phyloP scores from a whole-genome alignment of 2,888 invertebrate genomes.

The Tanypteryx hageni region DNA sequence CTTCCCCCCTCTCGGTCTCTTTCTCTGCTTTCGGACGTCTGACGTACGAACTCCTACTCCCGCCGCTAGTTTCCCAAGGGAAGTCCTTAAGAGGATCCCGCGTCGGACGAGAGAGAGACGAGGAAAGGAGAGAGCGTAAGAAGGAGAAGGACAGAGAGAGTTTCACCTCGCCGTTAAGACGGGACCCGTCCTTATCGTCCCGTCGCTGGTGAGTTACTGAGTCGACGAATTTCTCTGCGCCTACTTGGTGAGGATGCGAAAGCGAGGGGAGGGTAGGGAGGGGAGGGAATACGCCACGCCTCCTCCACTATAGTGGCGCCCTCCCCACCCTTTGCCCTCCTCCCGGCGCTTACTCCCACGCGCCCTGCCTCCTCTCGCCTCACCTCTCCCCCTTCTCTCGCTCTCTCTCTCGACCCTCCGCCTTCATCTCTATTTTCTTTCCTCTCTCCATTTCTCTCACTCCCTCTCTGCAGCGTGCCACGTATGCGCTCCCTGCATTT shows the following conservation, averaged over 20 bases:
- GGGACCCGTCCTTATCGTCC: not conserved
- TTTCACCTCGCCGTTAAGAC: too few relatives aligned
- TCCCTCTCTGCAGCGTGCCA: slow-evolving; percentile 40
- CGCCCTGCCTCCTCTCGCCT: not conserved
- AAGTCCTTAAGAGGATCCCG: too few relatives aligned
- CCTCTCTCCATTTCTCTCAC: not conserved
- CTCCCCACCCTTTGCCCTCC: slow-evolving; percentile 10
- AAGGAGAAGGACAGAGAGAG: too few relatives aligned
- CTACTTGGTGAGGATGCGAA: slow-evolving; percentile 10
- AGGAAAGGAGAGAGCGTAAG: too few relatives aligned
- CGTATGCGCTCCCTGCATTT: slow-evolving; percentile 38
- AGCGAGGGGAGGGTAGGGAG: not conserved
- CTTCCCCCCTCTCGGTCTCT: too few relatives aligned
- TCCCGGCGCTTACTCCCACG: not conserved
- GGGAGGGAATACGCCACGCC: slow-evolving; percentile 16
- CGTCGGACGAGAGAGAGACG: too few relatives aligned
- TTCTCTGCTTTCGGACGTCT: too few relatives aligned
- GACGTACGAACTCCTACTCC: too few relatives aligned
- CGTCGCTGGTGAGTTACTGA: slow-evolving; percentile 13
- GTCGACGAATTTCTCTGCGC: not conserved
- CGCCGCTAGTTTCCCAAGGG: too few relatives aligned
- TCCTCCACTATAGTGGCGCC: slow-evolving; percentile 35
- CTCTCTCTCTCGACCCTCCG: not conserved
- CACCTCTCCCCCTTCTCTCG: not conserved
- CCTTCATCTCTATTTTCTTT: not conserved